These are phyloP conservation scores for Eremobia ochroleuca DNA, from an alignment of 2,888 invertebrate species.

Conservation along the genomic window DNA sequence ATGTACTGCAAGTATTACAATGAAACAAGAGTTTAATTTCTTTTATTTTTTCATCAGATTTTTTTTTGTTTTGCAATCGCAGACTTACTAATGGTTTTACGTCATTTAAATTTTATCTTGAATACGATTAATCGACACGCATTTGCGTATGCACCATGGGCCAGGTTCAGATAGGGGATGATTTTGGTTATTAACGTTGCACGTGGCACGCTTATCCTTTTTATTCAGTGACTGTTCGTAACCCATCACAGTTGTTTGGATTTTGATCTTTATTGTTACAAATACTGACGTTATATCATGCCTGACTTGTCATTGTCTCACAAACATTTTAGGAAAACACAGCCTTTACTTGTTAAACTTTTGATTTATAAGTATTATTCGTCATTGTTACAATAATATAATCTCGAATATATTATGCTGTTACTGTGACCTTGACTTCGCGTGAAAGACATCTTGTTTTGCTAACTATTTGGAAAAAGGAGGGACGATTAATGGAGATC, in stretches of 20 bases:
- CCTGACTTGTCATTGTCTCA: neutral
- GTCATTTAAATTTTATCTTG: neutral
- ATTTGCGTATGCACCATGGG: neutral
- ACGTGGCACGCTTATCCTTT: neutral
- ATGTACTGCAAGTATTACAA: neutral
- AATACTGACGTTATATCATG: no score
- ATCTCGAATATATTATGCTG: neutral
- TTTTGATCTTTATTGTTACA: neutral
- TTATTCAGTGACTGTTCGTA: neutral
- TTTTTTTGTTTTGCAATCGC: no score
- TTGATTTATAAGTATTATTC: constrained; percentile 26
- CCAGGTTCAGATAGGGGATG: neutral
- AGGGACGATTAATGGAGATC: constrained; percentile 28
- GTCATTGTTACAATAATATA: constrained; percentile 28
- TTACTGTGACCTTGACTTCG: constrained; percentile 22
- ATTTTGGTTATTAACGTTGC: neutral
- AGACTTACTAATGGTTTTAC: neutral
- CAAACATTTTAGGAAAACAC: neutral
- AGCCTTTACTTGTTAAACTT: neutral
- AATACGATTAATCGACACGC: neutral
- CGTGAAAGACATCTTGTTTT: constrained; percentile 34
- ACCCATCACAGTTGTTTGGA: neutral
- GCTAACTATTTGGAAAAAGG: constrained; percentile 1
- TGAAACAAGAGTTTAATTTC: no score
- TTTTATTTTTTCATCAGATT: no score